These are phyloP conservation scores for Achatina immaculata DNA, from an alignment of 1,140 invertebrate genomes.

Conservation along the genomic window DNA sequence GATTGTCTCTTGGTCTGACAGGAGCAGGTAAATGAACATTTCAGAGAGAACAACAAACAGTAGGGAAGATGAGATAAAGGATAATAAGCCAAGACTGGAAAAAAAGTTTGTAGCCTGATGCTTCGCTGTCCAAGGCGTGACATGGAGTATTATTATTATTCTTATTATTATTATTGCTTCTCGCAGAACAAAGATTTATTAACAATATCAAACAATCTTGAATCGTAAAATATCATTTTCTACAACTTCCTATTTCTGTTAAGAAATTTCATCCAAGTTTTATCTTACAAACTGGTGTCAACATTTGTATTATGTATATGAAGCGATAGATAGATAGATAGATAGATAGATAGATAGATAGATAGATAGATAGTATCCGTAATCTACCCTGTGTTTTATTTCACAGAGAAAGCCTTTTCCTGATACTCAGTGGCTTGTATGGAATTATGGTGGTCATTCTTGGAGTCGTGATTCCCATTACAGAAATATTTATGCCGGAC, in stretches of 20 bases:
- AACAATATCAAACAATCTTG: no score
- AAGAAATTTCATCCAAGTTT: neutral
- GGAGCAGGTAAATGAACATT: no score
- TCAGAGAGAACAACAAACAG: no score
- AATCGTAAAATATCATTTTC: neutral
- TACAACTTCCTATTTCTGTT: neutral
- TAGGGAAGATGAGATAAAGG: no score
- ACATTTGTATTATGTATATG: slow-evolving; percentile 3
- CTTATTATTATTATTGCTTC: no score
- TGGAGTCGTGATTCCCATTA: slow-evolving; percentile 93
- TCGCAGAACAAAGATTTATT: no score
- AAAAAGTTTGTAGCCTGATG: no score
- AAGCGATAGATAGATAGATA: neutral
- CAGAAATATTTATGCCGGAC: slow-evolving; percentile 73
- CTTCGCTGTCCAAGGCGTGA: no score
- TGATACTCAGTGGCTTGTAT: slow-evolving; percentile 90
- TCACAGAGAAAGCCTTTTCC: slow-evolving; percentile 83
- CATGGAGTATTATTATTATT: no score
- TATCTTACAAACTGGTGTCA: neutral
- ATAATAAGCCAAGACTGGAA: no score
- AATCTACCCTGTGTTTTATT: slow-evolving; percentile 19
- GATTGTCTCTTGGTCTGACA: no score
- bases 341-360: neutral
- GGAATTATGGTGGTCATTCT: slow-evolving; percentile 94
- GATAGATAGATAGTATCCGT: neutral